Evolutionary conservation across 2,113 vertebrate species (phyloP).

Genomic region (Orthonyx spaldingii): DNA sequence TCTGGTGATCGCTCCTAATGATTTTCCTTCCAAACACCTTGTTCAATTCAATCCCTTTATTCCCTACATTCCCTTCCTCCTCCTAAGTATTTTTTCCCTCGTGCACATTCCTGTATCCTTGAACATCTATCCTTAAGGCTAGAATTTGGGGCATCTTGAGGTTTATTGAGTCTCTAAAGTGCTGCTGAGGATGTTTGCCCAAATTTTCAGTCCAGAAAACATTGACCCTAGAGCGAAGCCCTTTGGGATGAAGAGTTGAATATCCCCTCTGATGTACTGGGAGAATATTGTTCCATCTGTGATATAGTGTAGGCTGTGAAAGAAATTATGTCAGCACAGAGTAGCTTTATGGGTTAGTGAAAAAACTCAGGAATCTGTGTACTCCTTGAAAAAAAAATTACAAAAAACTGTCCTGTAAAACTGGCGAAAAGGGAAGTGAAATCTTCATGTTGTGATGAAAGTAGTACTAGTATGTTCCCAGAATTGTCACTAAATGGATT

Average conservation of each 20-base stretch:
- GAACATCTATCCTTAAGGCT: background rate
- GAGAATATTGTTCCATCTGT: background rate
- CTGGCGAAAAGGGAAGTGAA: background rate
- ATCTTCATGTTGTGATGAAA: background rate
- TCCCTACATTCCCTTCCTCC: rapidly evolving
- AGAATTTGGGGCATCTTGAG: background rate
- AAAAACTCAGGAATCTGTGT: background rate
- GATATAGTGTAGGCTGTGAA: background rate
- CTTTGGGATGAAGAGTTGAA: background rate
- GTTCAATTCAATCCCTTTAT: background rate
- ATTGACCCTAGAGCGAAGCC: background rate
- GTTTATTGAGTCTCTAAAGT: background rate
- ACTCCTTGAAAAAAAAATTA: background rate
- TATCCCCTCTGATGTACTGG: background rate
- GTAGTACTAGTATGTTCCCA: background rate
- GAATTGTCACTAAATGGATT: background rate
- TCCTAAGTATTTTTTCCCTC: background rate
- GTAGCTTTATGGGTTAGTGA: background rate
- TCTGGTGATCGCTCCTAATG: background rate
- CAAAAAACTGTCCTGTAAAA: background rate
- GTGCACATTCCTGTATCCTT: background rate
- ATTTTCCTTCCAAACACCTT: background rate
- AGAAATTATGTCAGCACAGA: background rate
- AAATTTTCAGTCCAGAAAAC: background rate
- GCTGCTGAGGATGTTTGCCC: background rate